Evolutionary conservation across 1,140 invertebrate genomes (phyloP).

Genomic region (Daktulosphaira vitifoliae): DNA sequence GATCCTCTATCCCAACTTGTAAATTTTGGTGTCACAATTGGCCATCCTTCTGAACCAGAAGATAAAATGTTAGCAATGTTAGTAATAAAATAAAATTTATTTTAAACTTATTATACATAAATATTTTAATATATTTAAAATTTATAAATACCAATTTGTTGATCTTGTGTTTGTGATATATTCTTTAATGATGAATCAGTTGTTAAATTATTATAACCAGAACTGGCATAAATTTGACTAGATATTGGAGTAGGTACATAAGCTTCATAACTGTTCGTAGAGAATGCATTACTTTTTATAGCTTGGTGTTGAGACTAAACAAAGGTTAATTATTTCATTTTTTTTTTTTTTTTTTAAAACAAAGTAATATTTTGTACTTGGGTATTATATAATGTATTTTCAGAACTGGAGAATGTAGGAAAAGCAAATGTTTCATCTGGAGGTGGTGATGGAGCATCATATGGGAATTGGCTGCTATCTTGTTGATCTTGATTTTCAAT

Average conservation of each 20-base stretch:
- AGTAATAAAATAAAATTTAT: neutral
- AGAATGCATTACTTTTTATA: neutral
- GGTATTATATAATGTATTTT: neutral
- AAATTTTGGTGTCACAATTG: neutral
- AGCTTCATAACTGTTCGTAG: constrained; percentile 6
- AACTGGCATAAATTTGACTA: constrained; percentile 6
- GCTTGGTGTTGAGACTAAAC: neutral
- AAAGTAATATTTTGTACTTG: neutral
- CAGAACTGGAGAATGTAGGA: neutral
- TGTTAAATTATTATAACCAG: constrained; percentile 3
- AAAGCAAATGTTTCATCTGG: constrained; percentile 18
- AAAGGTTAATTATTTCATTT: no score
- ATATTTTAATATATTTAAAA: neutral
- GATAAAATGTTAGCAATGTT: neutral
- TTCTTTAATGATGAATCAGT: no score
- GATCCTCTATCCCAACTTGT: constrained; percentile 9
- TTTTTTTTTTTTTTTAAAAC: no score
- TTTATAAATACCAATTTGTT: constrained; percentile 5
- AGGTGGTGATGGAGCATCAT: constrained; percentile 28
- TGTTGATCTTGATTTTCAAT: constrained; percentile 12
- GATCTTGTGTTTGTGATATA: neutral
- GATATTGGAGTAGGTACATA: constrained; percentile 26
- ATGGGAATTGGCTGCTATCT: constrained; percentile 2
- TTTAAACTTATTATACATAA: neutral
- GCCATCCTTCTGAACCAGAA: neutral